Conservation (phyloP, 2,113 vertebrate species). For the Nipponia nippon region DNA sequence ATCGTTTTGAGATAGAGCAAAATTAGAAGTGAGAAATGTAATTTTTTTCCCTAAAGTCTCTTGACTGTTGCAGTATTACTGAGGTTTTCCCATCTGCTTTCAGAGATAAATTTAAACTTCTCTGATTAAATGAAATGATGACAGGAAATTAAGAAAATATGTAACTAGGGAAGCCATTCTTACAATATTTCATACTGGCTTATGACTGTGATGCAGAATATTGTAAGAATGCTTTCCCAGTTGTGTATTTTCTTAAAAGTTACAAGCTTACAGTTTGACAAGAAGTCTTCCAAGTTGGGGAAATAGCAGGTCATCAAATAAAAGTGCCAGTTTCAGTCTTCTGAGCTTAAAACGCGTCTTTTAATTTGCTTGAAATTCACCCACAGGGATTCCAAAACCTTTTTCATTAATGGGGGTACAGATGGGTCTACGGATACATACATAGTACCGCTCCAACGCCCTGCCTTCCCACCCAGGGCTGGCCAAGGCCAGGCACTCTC, state of each 20-base stretch:
- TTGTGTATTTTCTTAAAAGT: background rate
- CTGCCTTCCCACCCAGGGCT: rapidly evolving
- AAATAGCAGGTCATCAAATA: background rate
- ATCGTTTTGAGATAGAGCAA: background rate
- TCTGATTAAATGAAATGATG: background rate
- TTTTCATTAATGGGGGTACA: background rate
- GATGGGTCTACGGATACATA: background rate
- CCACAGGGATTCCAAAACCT: background rate
- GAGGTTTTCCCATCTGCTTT: background rate
- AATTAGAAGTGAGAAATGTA: background rate
- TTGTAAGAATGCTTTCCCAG: background rate
- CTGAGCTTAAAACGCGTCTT: background rate
- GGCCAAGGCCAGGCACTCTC: background rate
- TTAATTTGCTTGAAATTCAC: background rate
- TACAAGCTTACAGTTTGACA: background rate
- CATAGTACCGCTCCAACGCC: rapidly evolving
- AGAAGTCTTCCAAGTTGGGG: background rate
- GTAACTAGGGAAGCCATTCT: background rate
- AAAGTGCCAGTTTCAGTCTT: background rate
- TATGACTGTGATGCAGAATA: background rate
- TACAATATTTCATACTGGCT: background rate
- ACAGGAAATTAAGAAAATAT: background rate
- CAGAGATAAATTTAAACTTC: background rate
- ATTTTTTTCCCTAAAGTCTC: background rate
- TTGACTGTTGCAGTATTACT: background rate